Percentiles rank a stretch among this genome's conserved stretches.
These are phyloP conservation scores for Zaprionus davidi DNA, from an alignment of 1,140 invertebrate genomes.

Conservation along the genomic window DNA sequence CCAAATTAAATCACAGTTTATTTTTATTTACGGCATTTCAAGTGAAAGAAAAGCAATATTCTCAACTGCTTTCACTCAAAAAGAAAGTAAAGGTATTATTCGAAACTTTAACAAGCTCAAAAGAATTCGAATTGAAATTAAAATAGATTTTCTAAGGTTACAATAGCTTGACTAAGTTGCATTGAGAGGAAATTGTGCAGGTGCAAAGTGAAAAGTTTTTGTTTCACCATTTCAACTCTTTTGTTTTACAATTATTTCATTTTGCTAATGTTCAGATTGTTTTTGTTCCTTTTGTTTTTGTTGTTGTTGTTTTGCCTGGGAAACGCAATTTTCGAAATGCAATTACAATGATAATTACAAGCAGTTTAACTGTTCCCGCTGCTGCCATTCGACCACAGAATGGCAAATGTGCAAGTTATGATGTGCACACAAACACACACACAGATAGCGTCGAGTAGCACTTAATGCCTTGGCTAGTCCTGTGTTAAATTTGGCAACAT, in stretches of 20 bases:
- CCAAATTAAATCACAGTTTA: background rate
- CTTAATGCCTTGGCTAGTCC: slow-evolving; percentile 22
- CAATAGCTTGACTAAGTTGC: background rate
- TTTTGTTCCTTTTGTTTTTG: background rate
- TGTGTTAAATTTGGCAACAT: slow-evolving; percentile 33
- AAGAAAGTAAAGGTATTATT: background rate
- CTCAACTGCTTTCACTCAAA: background rate
- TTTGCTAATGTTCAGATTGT: background rate
- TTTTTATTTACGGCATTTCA: background rate
- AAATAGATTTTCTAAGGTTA: background rate
- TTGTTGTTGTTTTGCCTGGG: background rate
- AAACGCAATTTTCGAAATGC: slow-evolving; percentile 35
- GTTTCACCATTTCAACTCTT: background rate
- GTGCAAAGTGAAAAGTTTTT: background rate
- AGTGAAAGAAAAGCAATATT: background rate
- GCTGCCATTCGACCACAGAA: slow-evolving; percentile 19
- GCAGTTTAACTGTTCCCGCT: slow-evolving; percentile 12
- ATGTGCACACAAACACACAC: slow-evolving; percentile 13
- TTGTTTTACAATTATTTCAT: slow-evolving; percentile 4
- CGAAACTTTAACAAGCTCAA: background rate
- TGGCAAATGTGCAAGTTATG: slow-evolving; percentile 17
- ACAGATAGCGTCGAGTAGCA: slow-evolving; percentile 6
- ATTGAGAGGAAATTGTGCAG: background rate
- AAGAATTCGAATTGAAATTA: background rate
- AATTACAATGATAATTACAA: slow-evolving; percentile 43